Evolutionary conservation across 2,113 vertebrate species (phyloP).

Genomic region (Jacana jacana): DNA sequence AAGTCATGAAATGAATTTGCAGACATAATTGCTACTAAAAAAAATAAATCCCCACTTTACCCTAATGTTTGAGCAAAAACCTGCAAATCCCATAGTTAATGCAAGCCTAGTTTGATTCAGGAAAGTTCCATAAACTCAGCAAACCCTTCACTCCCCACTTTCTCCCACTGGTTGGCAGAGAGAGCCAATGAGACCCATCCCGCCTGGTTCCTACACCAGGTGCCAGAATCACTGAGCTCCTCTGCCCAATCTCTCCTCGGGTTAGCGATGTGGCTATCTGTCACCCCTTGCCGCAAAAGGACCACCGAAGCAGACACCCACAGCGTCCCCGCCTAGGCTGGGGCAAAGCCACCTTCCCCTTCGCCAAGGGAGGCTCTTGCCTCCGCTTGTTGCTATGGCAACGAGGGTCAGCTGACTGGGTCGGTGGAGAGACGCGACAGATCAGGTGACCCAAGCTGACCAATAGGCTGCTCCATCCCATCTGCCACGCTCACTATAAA

Average conservation of each 20-base stretch:
- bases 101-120: not conserved
- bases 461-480: too few relatives aligned
- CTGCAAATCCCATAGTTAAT: not conserved
- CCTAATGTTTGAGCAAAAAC: not conserved
- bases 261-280: too few relatives aligned
- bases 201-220: not conserved
- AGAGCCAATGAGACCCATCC: not conserved
- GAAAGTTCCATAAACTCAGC: not conserved
- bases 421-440: too few relatives aligned
- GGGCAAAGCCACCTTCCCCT: too few relatives aligned
- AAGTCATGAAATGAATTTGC: not conserved
- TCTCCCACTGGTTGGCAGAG: not conserved
- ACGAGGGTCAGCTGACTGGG: too few relatives aligned
- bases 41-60: not conserved
- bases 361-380: too few relatives aligned
- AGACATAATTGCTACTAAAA: not conserved
- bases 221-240: not conserved
- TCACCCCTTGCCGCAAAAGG: not conserved
- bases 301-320: too few relatives aligned
- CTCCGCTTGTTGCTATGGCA: too few relatives aligned
- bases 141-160: not conserved
- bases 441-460: too few relatives aligned
- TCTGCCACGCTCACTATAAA: too few relatives aligned
- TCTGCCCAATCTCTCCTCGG: too few relatives aligned
- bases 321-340: too few relatives aligned